These are phyloP conservation scores for Dolichallabes microphthalmus DNA, from an alignment of 2,113 vertebrate genomes.

Conservation along the genomic window DNA sequence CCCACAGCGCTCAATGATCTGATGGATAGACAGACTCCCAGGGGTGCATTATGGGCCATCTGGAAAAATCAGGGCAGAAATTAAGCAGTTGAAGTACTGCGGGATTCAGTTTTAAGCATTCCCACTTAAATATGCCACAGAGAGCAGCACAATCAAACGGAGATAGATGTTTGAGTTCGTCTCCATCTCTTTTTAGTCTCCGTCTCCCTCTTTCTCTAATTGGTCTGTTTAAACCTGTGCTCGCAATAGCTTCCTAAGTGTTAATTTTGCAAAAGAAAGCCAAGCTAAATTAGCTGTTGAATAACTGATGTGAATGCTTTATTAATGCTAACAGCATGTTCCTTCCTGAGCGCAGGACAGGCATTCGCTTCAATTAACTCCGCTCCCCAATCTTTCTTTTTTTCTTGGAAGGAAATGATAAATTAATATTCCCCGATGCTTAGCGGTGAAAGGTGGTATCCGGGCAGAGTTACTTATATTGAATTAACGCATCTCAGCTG, in stretches of 20 bases:
- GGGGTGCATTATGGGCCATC: conserved; percentile 65
- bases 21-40: conserved; percentile 67
- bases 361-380: conserved; percentile 57
- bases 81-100: conserved; percentile 52
- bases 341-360: conserved; percentile 53
- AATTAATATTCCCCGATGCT: conserved; percentile 44
- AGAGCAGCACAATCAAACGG: conserved; percentile 40
- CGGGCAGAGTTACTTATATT: conserved; percentile 39
- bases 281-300: conserved; percentile 62
- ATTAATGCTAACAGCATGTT: conserved; percentile 62
- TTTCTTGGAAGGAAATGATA: conserved; percentile 46
- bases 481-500: conserved; percentile 55
- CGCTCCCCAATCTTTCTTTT: conserved; percentile 12
- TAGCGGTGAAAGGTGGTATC: conserved; percentile 43
- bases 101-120: conserved; percentile 33
- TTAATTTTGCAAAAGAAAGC: conserved; percentile 48
- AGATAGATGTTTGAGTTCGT: conserved; percentile 25
- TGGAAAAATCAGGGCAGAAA: conserved; percentile 56
- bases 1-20: conserved; percentile 46
- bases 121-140: conserved; percentile 26
- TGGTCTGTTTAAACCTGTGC: conserved; percentile 60
- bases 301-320: conserved; percentile 70
- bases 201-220: conserved; percentile 49
- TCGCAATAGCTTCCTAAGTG: conserved; percentile 66
- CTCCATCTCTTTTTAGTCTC: conserved; percentile 57